Evolutionary conservation across 2,797 vertebrate genomes (phyloP), one percentile per base, ranked within the genome.

Genomic region (Pseudochromis fuscus): DNA sequence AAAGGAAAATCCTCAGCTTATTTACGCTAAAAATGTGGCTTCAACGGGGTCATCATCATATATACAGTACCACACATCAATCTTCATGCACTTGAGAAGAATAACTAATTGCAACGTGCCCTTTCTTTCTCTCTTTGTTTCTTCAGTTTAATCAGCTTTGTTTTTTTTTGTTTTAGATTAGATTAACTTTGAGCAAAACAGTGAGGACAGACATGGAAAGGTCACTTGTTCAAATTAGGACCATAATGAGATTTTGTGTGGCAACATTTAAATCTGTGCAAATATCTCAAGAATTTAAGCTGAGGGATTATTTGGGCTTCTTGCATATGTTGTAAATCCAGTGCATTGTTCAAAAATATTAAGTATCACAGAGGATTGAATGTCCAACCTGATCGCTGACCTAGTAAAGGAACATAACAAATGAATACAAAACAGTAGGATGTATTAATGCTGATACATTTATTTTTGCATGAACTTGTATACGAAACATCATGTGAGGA

Each of bases 121-220:
- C 18, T 52, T 44, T n/a, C 35, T 66, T 40, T 55, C 18, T 42
- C 33, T 48, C 21, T 24, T 60, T 68, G 30, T 50, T 50, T 67
- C 44, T 31, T 16, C 35, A 51, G 66, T 70, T 75, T 83, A 91
- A 93, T 85, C 83, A 69, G 90, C 83, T 92, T 91, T 80, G 58
- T 62, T 53, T 53, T 57, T 75, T 61, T 19, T 9, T 30, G 74
- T 59, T 68, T 60, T 24, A 76, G 60, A 83, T 75, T 65, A 67
- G 53, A 61, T 45, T 72, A 62, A 56, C 42, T 28, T 71, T 72
- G 37, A 61, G 25, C 38, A 71, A 69, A 60, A 72, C 62, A 67
- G 65, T 51, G 25, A 69, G 38, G 50, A 48, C 55, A 3, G 24
- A 37, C 49, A 21, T 44, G 18, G 19, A 70, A 79, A 64, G 62